These are phyloP conservation scores for Drosophila pseudotalamancana DNA, from an alignment of 2,888 invertebrate species.

Conservation along the genomic window DNA sequence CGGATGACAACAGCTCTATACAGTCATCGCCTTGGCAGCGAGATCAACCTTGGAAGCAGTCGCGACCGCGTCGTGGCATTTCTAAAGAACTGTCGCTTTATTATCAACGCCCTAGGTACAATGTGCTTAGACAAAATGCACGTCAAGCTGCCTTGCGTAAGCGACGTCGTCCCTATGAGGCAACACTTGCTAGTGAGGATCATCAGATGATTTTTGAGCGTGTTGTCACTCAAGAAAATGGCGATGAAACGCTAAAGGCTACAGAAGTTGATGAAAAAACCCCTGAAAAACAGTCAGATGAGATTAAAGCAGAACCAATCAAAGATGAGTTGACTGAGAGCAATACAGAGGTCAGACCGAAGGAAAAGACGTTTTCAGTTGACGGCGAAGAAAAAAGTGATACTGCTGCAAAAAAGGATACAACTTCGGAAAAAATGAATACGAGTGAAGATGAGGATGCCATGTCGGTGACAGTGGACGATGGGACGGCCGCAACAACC, in stretches of 20 bases:
- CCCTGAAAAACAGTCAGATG: constrained; percentile 24
- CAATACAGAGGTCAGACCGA: constrained; percentile 25
- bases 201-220: constrained; percentile 51
- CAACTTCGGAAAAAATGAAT: constrained; percentile 75
- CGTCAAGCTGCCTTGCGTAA: constrained; percentile 84
- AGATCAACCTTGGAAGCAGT: constrained; percentile 95
- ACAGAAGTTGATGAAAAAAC: constrained; percentile 23
- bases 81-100: constrained; percentile 90
- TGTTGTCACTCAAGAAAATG: constrained; percentile 48
- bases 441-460: constrained; percentile 76
- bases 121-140: constrained; percentile 67
- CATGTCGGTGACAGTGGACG: constrained; percentile 43
- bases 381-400: constrained; percentile 23
- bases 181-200: constrained; percentile 41
- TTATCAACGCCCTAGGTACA: constrained; percentile 80
- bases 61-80: constrained; percentile 89
- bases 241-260: constrained; percentile 70
- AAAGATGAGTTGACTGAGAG: constrained; percentile 40
- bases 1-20: constrained; percentile 95
- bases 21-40: constrained; percentile 96
- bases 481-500: constrained; percentile 18
- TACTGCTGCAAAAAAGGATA: constrained; percentile 30
- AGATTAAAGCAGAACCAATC: constrained; percentile 49
- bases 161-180: constrained; percentile 89
- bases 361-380: constrained; percentile 18